Conservation (phyloP, 2,797 vertebrate species). For the Dendrocincla fuliginosa region DNA sequence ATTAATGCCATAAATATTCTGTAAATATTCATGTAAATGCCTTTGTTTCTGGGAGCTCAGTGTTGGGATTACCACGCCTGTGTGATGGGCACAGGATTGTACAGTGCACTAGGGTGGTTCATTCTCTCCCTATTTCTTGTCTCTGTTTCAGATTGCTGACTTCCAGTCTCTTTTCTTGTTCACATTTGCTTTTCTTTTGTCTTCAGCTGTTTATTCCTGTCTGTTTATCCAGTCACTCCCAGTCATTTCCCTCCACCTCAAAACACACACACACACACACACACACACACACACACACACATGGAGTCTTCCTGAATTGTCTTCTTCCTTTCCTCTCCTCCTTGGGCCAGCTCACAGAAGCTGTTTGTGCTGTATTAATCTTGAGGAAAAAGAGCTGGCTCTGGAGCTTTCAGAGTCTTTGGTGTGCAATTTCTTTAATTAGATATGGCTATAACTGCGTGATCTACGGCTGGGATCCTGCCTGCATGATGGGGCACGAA, state of each 20-base stretch:
- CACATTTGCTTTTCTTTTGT: neutral
- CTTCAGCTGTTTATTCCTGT: neutral
- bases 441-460: constrained; percentile 96
- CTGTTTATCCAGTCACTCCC: neutral
- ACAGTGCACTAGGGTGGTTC: neutral
- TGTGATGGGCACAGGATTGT: neutral
- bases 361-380: neutral
- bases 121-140: neutral
- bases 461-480: constrained; percentile 96
- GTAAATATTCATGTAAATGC: neutral
- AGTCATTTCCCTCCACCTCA: neutral
- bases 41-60: neutral
- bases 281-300: too few species aligned
- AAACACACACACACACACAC: neutral
- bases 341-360: neutral
- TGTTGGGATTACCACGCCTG: rapidly evolving
- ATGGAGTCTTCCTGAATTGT: neutral
- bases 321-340: neutral
- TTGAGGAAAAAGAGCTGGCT: neutral
- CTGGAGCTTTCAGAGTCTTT: neutral
- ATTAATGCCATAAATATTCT: neutral
- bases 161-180: neutral
- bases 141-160: neutral
- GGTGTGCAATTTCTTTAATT: neutral
- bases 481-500: constrained; percentile 97